A percentile compares a stretch with the other conserved stretches of the same genome.
Evolutionary conservation across 2,113 vertebrate genomes (phyloP).

Genomic region (Poeciliopsis occidentalis): DNA sequence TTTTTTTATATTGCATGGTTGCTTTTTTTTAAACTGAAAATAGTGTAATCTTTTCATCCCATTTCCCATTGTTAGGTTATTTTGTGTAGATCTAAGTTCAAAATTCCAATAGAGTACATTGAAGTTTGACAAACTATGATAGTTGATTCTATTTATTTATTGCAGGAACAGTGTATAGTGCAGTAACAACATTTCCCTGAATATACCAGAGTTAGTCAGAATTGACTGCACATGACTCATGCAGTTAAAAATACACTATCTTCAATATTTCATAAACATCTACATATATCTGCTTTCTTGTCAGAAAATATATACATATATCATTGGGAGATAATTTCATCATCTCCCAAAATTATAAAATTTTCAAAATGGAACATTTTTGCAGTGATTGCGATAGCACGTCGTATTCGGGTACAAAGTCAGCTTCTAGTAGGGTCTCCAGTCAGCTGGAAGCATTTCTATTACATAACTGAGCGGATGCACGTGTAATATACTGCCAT

Average conservation of each 20-base stretch:
- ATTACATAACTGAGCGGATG: conserved; percentile 46
- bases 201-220: too few relatives aligned
- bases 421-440: conserved; percentile 45
- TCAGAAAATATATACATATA: background rate
- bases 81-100: too few relatives aligned
- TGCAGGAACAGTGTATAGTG: too few relatives aligned
- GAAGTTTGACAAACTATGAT: too few relatives aligned
- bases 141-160: too few relatives aligned
- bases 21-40: too few relatives aligned
- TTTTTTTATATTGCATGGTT: too few relatives aligned
- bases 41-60: too few relatives aligned
- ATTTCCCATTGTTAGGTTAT: too few relatives aligned
- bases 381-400: conserved; percentile 39
- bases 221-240: background rate
- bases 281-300: background rate
- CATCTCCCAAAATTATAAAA: background rate
- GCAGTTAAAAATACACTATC: background rate
- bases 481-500: conserved; percentile 45
- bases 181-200: too few relatives aligned
- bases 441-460: conserved; percentile 21
- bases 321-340: background rate
- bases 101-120: too few relatives aligned
- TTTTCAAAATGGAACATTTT: conserved; percentile 7
- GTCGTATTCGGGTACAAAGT: conserved; percentile 6
- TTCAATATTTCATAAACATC: background rate